Percentiles rank a stretch among this genome's conserved stretches.
Conservation (phyloP, 1,140 invertebrate species). For the Drosophila prosaltans region DNA sequence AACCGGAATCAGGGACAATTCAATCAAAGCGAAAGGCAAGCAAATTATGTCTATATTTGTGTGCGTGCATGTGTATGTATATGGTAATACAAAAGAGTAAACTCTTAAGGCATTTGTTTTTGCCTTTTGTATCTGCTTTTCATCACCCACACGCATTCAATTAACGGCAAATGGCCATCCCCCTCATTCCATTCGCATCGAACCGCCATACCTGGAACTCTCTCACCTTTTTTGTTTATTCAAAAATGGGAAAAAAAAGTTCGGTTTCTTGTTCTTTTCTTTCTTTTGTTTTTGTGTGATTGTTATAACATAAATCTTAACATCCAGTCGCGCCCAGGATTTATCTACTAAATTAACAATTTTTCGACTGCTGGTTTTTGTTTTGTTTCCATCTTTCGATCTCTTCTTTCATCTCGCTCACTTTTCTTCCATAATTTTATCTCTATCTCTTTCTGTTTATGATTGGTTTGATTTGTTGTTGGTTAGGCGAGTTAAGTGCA, state of each 20-base stretch:
- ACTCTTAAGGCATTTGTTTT: constrained; percentile 23
- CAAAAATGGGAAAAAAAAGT: neutral
- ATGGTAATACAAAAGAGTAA: constrained; percentile 13
- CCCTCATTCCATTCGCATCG: constrained; percentile 7
- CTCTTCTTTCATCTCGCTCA: neutral
- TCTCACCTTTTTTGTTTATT: constrained; percentile 58
- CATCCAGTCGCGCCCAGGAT: constrained; percentile 69
- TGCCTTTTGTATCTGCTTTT: constrained; percentile 57
- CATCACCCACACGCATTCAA: constrained; percentile 72
- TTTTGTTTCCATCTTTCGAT: constrained; percentile 27
- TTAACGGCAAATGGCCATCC: constrained; percentile 56
- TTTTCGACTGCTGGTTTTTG: constrained; percentile 53
- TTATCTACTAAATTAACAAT: constrained; percentile 67
- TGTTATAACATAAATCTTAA: constrained; percentile 58
- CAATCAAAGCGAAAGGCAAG: constrained; percentile 31
- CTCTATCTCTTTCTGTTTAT: constrained; percentile 5
- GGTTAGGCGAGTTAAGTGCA: constrained; percentile 19
- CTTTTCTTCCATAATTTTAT: constrained; percentile 19
- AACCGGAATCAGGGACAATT: constrained; percentile 8
- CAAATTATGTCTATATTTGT: neutral
- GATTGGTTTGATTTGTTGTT: constrained; percentile 15
- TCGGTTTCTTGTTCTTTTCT: constrained; percentile 35
- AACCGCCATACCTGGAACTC: constrained; percentile 37
- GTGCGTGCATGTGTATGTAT: neutral
- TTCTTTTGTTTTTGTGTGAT: constrained; percentile 2